phyloP scores from a whole-genome alignment of 1,140 invertebrate genomes.

The Drosophila quadrilineata region DNA sequence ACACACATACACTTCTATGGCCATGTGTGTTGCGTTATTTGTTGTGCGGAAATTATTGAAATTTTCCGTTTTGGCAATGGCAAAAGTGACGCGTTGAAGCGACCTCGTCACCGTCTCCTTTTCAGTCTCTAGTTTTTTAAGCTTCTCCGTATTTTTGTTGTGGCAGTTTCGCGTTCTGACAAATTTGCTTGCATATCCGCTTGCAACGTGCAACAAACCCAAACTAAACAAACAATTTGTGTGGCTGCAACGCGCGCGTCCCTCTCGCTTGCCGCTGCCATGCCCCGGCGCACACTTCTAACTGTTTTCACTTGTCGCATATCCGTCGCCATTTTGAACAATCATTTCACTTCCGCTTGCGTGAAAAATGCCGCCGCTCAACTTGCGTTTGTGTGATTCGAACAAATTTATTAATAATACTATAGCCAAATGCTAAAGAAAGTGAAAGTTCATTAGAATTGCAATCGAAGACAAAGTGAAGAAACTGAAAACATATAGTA shows the following conservation, averaged over 20 bases:
- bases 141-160: conserved; percentile 31
- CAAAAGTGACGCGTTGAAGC: conserved; percentile 45
- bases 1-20: neutral
- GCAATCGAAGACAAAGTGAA: neutral
- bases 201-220: conserved; percentile 9
- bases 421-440: neutral
- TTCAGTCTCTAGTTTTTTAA: conserved; percentile 19
- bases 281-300: neutral
- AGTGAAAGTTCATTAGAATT: no score
- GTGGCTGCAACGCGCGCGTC: conserved; percentile 43
- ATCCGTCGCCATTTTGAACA: conserved; percentile 68
- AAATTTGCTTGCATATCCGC: conserved; percentile 76
- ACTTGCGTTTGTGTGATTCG: conserved; percentile 12
- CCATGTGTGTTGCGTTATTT: conserved; percentile 53
- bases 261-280: neutral
- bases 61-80: conserved; percentile 69
- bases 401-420: no score
- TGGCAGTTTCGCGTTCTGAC: conserved; percentile 64
- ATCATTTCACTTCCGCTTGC: conserved; percentile 60
- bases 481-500: no score
- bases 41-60: conserved; percentile 80
- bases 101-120: conserved; percentile 23
- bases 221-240: conserved; percentile 53
- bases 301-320: conserved; percentile 59
- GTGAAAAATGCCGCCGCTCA: conserved; percentile 17